Evolutionary conservation across 2,888 invertebrate genomes (phyloP), one percentile per base, ranked within the genome.

Genomic region (Acleris sparsana): DNA sequence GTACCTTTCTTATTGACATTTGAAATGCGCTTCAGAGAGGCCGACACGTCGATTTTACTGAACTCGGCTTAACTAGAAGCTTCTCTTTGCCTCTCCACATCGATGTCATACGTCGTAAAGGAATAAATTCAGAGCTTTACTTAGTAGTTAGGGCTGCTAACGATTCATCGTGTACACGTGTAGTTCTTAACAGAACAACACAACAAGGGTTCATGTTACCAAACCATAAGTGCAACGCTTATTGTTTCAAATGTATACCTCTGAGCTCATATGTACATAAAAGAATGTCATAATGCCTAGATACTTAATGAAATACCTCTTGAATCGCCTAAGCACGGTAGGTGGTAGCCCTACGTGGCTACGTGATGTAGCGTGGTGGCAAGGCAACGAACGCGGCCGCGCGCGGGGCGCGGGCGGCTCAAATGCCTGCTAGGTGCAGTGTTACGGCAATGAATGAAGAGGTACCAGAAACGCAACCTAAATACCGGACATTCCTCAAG

Each of bases 391-490:
- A 51, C 43, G 33, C 53, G 22, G 48, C 20, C 18, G 64, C 66
- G 70, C 74, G 76, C 70, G 73, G 52, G 29, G 61, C 29, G 67
- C 53, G 64, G 22, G 62, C 53, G 62, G 58, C 60, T 53, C 62
- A 57, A 46, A 67, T 63, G 77, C 78, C 75, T 76, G 80, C 83
- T 84, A 85, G 87, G 83, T 91, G 90, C 89, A 89, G 83, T 87
- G 87, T 83, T 86, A 84, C 85, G 85, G 86, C 88, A 86, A 86
- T 92, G 89, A 92, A 92, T 92, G 92, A 88, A 91, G 88, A 88
- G 86, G 88, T 88, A 89, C 89, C 88, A 88, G 86, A 87, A 87
- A 87, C 87, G 86, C 88, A 91, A 92, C 92, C 92, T 88, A 92
- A 92, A 92, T 92, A 91, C 92, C 89, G 73, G 76, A 78, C 89